These are phyloP conservation scores for Larimichthys polyactis DNA, from an alignment of 2,113 vertebrate species.

Conservation along the genomic window DNA sequence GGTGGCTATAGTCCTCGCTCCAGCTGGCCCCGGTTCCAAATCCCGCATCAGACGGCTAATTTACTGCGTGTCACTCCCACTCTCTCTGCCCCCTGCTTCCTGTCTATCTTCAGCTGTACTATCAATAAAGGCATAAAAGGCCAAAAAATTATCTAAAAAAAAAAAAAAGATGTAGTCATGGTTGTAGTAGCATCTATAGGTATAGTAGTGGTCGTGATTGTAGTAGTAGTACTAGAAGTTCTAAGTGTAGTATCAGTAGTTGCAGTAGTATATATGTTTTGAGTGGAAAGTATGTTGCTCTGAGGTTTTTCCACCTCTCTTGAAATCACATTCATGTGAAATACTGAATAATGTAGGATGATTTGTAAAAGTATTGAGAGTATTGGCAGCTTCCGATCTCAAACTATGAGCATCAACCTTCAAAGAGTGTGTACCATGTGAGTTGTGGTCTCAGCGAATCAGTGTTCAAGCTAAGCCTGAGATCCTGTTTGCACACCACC, in stretches of 20 bases:
- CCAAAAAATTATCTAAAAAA: too few relatives aligned
- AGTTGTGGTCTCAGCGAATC: constrained; percentile 44
- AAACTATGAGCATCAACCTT: constrained; percentile 20
- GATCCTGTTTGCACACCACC: constrained; percentile 51
- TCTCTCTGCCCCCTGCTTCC: too few relatives aligned
- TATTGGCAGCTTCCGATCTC: constrained; percentile 34
- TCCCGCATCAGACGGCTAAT: too few relatives aligned
- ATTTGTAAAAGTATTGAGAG: constrained; percentile 35
- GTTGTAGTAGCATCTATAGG: not conserved
- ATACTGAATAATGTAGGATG: constrained; percentile 40
- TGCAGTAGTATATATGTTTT: not conserved
- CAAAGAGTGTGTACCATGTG: constrained; percentile 34
- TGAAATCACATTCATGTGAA: constrained; percentile 16
- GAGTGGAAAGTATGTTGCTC: not conserved
- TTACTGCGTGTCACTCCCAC: too few relatives aligned
- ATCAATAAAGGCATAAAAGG: too few relatives aligned
- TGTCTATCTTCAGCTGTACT: too few relatives aligned
- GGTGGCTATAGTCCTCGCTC: too few relatives aligned
- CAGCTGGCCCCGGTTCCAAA: too few relatives aligned
- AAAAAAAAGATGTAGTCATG: not conserved
- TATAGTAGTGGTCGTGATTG: not conserved
- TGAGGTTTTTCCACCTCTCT: constrained; percentile 14
- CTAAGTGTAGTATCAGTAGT: not conserved
- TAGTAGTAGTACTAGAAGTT: not conserved
- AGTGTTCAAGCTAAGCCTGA: constrained; percentile 43